These are phyloP conservation scores for Montipora capricornis DNA, from an alignment of 64 coral and sea anemone species.

Conservation along the genomic window DNA sequence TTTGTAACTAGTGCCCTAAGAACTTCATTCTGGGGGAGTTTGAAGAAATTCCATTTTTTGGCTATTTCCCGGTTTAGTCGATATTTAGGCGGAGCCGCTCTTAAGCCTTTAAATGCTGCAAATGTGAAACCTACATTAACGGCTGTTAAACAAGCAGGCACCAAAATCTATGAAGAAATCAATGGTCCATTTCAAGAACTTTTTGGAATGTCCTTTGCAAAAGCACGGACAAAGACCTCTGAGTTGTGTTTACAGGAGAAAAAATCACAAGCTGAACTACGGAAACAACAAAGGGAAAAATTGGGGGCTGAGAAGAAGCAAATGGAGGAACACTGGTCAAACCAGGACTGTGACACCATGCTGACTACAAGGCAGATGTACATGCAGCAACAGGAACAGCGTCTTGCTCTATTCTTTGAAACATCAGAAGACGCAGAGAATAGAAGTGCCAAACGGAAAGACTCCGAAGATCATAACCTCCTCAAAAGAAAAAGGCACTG, in stretches of 20 bases:
- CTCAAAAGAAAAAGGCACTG: background rate
- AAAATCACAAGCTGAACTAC: constrained; percentile 41
- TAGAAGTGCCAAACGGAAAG: background rate
- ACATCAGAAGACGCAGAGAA: background rate
- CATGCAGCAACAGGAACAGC: background rate
- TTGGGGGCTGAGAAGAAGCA: background rate
- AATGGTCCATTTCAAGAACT: background rate
- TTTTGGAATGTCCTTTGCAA: constrained; percentile 46
- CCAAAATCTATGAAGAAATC: background rate
- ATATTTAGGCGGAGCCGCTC: no score
- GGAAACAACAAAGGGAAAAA: constrained; percentile 41
- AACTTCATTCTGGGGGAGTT: no score
- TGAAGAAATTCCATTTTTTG: no score
- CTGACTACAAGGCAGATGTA: background rate
- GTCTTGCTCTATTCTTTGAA: constrained; percentile 19
- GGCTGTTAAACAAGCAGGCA: background rate
- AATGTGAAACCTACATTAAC: constrained; percentile 18
- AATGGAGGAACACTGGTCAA: constrained; percentile 46
- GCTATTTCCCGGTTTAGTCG: no score
- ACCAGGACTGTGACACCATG: constrained; percentile 41
- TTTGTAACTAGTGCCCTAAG: no score
- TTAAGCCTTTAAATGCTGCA: background rate
- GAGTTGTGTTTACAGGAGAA: constrained; percentile 53
- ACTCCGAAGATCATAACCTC: background rate
- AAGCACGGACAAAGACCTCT: constrained; percentile 60